Base-by-base conservation (phyloP, 2,888 invertebrate genomes). In the Drosophila cognata region DNA sequence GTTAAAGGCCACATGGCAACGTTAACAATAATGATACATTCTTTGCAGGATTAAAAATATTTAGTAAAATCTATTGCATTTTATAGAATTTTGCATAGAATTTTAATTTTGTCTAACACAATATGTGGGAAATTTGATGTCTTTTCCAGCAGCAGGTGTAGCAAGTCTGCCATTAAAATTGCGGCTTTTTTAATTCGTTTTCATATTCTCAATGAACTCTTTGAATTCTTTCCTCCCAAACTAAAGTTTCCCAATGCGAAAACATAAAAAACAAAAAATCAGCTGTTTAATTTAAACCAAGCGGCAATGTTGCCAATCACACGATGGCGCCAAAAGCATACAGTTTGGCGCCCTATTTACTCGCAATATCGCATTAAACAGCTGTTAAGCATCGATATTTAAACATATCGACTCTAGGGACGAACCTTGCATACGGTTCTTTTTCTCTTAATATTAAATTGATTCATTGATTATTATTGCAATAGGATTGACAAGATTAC, bases 361-460 rank as follows among this genome's bases (percentile, higher is more conserved):
- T 13, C 10, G 16, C 35, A 29, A 16, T 28, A 53, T 69, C 51
- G 59, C 21, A 28, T 7, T 5, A 33, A 46, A 28, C 35, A 55
- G 35, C 62, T 43, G 62, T 2, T 36, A 8, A 10, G 10, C n/a
- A 68, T 73, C 74, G 73, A 67, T 62, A 61, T 1, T 1, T 29
- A 3, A 29, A 57, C 5, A 10, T 43, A n/a, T 16, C 18, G 5
- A 21, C 5, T 8, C n/a, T 5, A 35, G 18, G 4, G 33, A n/a
- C 18, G 11, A 55, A n/a, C 28, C 8, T 36, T 4, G 0, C 2
- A 10, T 5, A 21, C 33, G 36, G n/a, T 31, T 7, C 25, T 21
- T 50, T 55, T 3, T 51, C 11, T 6, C 3, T 0, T 38, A 21
- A 31, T 11, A 29, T 29, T 11, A 8, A 28, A 29, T 28, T 11